Conservation (phyloP, 2,113 vertebrate species). For the Spheniscus mendiculus region DNA sequence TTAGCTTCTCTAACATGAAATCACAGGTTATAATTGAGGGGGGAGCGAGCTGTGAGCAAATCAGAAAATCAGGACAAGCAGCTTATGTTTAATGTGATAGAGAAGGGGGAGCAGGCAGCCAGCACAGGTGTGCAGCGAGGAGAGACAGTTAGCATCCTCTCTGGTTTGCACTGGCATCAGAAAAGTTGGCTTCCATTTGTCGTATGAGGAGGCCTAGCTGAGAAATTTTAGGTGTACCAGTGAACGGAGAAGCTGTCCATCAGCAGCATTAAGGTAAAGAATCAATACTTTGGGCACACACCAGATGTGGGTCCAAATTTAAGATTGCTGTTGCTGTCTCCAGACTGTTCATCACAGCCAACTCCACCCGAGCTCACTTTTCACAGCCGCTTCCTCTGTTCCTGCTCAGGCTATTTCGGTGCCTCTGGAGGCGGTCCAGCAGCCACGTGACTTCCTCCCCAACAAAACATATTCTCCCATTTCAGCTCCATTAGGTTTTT, state of each 20-base stretch:
- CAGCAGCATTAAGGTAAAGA: background rate
- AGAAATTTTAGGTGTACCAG: background rate
- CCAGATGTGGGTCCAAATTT: background rate
- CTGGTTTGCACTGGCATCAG: background rate
- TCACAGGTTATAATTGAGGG: background rate
- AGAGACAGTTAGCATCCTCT: background rate
- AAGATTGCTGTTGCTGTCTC: background rate
- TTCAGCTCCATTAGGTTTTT: background rate
- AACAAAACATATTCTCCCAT: constrained; percentile 24
- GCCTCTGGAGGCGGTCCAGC: constrained; percentile 25
- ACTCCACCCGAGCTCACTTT: constrained; percentile 51
- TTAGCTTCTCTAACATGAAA: background rate
- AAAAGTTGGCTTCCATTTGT: background rate
- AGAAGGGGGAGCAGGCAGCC: background rate
- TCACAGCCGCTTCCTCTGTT: constrained; percentile 57
- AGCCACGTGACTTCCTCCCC: constrained; percentile 50
- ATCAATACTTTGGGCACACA: background rate
- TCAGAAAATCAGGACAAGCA: background rate
- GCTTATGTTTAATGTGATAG: background rate
- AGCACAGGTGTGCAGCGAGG: accelerated
- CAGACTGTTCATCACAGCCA: constrained; percentile 23
- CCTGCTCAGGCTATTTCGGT: constrained; percentile 52
- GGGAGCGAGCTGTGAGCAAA: background rate
- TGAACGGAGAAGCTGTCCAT: background rate
- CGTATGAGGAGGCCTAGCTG: background rate